Base-by-base conservation (phyloP, 2,797 vertebrate genomes). In the Rhincodon typus region DNA sequence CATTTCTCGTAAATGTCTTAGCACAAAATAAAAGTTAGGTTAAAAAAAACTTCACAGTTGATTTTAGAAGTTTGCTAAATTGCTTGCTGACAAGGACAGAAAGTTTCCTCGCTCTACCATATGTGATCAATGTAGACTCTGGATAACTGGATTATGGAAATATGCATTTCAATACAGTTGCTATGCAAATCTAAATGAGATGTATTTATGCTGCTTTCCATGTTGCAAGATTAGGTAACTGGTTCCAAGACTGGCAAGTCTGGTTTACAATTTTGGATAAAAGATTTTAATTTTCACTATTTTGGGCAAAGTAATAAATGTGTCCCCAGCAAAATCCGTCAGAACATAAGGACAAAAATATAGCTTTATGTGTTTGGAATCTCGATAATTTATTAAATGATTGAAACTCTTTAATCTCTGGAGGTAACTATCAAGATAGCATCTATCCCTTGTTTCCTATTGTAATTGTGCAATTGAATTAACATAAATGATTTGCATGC, bases 61-160 rank as follows among this genome's bases (percentile, higher is more conserved):
- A 88, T 88, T 57, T 50, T 62, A 34, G 50, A 34, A 27, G 13
- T 62, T 30, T 4, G 27, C 87, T 57, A 15, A 62, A 46, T 57
- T 57, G 87, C 34, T 12, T 87, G 46, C 86, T 57, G 86, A 88
- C 86, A 90, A 90, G 87, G 87, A 62, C 87, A 30, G 79, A n/a
- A 90, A 62, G 87, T 62, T 90, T 90, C 30, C 50, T 15, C 34
- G 57, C 57, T 88, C 86, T 30, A 15, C 27, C 84, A 15, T 25
- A 25, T 88, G 30, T 62, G 87, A 90, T 57, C 87, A 62, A 17
- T n/a, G 25, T 13, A 62, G 10, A 4, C 2, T 34, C 87, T 90
- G 3, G 53, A 62, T 90, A 87, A 62, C 30, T 30, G 25, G 50
- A 57, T 34, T 90, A 57, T 15, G 4, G 27, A 53, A 90, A 90